Percentiles rank a stretch among this genome's conserved stretches.
These are phyloP conservation scores for Piliocolobus tephrosceles DNA, from an alignment of 2,113 vertebrate species.

Conservation along the genomic window DNA sequence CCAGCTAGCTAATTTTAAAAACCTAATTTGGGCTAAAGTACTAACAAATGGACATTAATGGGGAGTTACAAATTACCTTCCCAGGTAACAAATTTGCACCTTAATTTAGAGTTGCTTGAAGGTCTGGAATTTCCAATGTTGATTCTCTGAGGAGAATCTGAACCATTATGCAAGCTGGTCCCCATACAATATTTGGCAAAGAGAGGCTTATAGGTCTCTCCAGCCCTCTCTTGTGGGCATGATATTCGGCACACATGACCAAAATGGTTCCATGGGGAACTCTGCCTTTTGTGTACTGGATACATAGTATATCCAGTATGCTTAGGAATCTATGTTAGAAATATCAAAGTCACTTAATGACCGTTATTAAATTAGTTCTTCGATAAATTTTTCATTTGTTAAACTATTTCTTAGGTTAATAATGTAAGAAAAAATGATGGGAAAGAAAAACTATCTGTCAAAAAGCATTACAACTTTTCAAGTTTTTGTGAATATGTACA, in stretches of 20 bases:
- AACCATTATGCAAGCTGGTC: not conserved
- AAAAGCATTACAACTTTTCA: not conserved
- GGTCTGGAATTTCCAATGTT: slow-evolving; percentile 3
- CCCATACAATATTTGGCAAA: not conserved
- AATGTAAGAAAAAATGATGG: not conserved
- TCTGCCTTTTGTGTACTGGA: not conserved
- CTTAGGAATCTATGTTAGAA: not conserved
- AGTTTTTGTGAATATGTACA: not conserved
- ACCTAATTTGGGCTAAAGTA: slow-evolving; percentile 48
- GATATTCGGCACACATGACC: not conserved
- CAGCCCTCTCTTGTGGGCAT: no score
- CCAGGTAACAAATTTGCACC: slow-evolving; percentile 21
- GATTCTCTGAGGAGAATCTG: not conserved
- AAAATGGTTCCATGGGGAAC: not conserved
- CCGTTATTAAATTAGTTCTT: not conserved
- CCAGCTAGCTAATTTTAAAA: not conserved
- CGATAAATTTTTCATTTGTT: not conserved
- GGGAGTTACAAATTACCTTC: slow-evolving; percentile 65
- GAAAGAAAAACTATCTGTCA: not conserved
- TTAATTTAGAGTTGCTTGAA: slow-evolving; percentile 34
- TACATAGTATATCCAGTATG: not conserved
- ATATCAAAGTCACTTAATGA: not conserved
- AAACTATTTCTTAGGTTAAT: not conserved
- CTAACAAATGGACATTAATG: not conserved
- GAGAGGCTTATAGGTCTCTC: not conserved